These are phyloP conservation scores for Cyprinodon diabolis DNA, from an alignment of 2,797 vertebrate species.

Conservation along the genomic window DNA sequence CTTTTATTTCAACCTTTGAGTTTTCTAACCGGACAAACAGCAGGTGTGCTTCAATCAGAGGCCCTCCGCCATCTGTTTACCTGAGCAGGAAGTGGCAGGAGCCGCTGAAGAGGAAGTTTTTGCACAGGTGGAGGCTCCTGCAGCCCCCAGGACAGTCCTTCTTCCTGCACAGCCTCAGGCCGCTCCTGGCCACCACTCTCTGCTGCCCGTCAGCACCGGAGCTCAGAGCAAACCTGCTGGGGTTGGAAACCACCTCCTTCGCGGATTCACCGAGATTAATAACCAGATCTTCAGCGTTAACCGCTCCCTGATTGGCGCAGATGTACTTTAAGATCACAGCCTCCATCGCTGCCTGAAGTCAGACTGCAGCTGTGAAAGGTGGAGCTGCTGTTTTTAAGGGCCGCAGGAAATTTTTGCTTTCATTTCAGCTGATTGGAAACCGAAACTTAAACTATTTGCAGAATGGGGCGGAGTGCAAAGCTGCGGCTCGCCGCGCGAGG, in stretches of 20 bases:
- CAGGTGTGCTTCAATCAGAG: neutral
- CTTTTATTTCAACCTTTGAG: neutral
- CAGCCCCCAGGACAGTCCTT: conserved; percentile 58
- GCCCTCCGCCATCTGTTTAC: neutral
- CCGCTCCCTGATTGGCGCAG: conserved; percentile 64
- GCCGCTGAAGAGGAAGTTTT: conserved; percentile 58
- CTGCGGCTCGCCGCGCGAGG: conserved; percentile 13
- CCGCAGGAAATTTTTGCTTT: rapidly evolving
- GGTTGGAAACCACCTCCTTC: rapidly evolving
- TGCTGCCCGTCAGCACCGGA: conserved; percentile 18
- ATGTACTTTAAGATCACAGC: conserved; percentile 40
- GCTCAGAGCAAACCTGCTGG: conserved; percentile 21
- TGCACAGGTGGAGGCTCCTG: conserved; percentile 71
- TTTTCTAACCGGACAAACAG: neutral
- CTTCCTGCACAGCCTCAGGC: conserved; percentile 55
- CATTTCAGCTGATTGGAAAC: conserved; percentile 63
- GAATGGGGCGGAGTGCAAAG: neutral
- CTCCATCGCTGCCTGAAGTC: conserved; percentile 18
- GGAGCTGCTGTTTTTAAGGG: rapidly evolving
- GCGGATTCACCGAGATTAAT: neutral
- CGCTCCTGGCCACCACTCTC: conserved; percentile 65
- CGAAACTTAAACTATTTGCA: conserved; percentile 67
- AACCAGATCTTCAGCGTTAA: conserved; percentile 25
- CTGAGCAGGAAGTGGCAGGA: conserved; percentile 36
- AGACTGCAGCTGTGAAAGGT: rapidly evolving